These are phyloP conservation scores for Nycteola revayana DNA, from an alignment of 2,888 invertebrate genomes.

Conservation along the genomic window DNA sequence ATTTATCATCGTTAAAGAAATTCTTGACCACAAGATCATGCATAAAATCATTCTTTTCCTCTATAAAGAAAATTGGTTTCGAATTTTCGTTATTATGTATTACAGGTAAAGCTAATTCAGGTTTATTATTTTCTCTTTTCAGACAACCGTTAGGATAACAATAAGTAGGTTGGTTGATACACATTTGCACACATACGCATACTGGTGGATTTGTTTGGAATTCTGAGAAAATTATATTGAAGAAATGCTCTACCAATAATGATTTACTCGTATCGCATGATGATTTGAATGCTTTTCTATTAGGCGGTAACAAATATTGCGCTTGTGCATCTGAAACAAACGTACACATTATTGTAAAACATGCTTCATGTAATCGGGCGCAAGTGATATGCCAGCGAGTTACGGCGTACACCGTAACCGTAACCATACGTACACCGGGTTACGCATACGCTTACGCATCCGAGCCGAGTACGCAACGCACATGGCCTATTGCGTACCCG, in stretches of 20 bases:
- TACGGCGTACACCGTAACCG: too few species aligned
- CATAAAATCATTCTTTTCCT: constrained; percentile 43
- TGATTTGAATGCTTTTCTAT: constrained; percentile 16
- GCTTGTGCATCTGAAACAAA: constrained; percentile 37
- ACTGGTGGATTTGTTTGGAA: constrained; percentile 56
- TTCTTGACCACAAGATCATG: constrained; percentile 38
- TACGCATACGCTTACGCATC: too few species aligned
- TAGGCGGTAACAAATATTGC: constrained; percentile 29
- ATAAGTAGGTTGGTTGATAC: constrained; percentile 56
- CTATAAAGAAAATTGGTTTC: constrained; percentile 43
- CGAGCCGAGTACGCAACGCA: too few species aligned
- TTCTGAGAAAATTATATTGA: constrained; percentile 62
- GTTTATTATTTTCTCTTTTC: constrained; percentile 35
- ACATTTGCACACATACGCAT: constrained; percentile 69
- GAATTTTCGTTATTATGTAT: constrained; percentile 31
- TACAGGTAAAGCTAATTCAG: constrained; percentile 18
- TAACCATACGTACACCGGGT: too few species aligned
- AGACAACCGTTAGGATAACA: constrained; percentile 69
- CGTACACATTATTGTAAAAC: too few species aligned
- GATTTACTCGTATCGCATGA: constrained; percentile 44
- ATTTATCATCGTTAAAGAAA: constrained; percentile 28
- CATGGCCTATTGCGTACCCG: too few species aligned
- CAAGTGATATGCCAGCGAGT: too few species aligned
- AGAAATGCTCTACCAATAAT: constrained; percentile 57
- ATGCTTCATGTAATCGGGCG: too few species aligned